Evolutionary conservation across 2,888 invertebrate species (phyloP).

Genomic region (Cetonia aurata): DNA sequence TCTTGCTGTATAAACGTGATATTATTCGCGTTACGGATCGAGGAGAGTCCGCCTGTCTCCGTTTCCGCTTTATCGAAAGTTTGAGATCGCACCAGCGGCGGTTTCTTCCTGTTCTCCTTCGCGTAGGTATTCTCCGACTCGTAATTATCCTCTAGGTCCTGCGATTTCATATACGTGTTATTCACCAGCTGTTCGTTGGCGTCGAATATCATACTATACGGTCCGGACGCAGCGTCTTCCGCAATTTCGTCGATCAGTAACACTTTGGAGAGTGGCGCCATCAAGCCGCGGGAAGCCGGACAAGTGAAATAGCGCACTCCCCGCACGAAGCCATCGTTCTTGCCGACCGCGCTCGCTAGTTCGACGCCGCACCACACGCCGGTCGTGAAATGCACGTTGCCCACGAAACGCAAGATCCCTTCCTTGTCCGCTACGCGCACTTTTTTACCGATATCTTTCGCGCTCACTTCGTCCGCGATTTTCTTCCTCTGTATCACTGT

Average conservation of each 20-base stretch:
- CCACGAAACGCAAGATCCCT: slow-evolving; percentile 72
- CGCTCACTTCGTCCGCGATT: slow-evolving; percentile 37
- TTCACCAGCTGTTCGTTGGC: slow-evolving; percentile 59
- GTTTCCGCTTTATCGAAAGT: slow-evolving; percentile 45
- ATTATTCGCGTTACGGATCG: slow-evolving; percentile 27
- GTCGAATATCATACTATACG: slow-evolving; percentile 73
- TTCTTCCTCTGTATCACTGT: slow-evolving; percentile 39
- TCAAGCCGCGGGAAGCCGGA: slow-evolving; percentile 71
- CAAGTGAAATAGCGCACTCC: slow-evolving; percentile 76
- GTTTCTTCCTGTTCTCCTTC: slow-evolving; percentile 57
- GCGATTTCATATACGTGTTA: slow-evolving; percentile 30
- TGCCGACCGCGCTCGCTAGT: slow-evolving; percentile 70
- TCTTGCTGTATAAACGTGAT: slow-evolving; percentile 20
- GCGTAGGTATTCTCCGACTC: background rate
- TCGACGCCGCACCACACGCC: slow-evolving; percentile 77
- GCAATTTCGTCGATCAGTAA: slow-evolving; percentile 56
- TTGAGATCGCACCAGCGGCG: slow-evolving; percentile 39
- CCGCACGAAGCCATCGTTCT: slow-evolving; percentile 74
- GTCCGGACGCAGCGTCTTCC: slow-evolving; percentile 69
- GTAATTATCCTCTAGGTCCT: slow-evolving; percentile 4
- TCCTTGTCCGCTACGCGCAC: slow-evolving; percentile 62
- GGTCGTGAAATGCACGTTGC: slow-evolving; percentile 69
- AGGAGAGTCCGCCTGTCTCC: slow-evolving; percentile 13
- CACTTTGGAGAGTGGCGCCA: slow-evolving; percentile 74
- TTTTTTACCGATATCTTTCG: slow-evolving; percentile 59